Conservation (phyloP, 2,113 vertebrate genomes). For the Trachemys scripta region DNA sequence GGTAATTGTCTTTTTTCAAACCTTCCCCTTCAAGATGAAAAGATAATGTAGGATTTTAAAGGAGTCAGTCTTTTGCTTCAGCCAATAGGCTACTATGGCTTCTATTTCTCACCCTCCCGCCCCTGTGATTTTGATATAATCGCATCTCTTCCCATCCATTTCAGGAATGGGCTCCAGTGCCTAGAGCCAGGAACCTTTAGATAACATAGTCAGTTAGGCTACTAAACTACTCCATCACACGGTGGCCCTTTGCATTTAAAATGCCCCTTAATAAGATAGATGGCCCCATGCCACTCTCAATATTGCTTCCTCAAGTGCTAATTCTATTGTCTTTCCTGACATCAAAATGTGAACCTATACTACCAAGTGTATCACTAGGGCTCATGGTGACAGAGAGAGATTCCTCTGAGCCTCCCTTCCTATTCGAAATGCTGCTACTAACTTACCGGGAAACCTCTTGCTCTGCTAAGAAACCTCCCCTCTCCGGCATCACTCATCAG, state of each 20-base stretch:
- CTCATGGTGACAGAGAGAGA: not conserved
- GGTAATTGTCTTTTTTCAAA: not conserved
- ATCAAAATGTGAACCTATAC: accelerated
- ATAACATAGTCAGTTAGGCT: accelerated
- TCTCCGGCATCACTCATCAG: not conserved
- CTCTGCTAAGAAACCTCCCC: not conserved
- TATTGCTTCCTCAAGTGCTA: not conserved
- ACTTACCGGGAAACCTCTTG: accelerated
- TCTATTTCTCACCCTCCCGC: accelerated
- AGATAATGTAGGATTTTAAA: not conserved
- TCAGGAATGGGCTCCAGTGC: not conserved
- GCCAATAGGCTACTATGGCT: not conserved
- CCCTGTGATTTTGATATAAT: not conserved
- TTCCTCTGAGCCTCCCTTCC: not conserved
- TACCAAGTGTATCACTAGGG: not conserved
- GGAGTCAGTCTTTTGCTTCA: not conserved
- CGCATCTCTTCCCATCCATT: accelerated
- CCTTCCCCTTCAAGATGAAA: not conserved
- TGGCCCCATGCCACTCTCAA: not conserved
- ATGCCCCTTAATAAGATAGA: not conserved
- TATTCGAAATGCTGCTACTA: not conserved
- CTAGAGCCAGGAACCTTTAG: accelerated
- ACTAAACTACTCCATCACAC: not conserved
- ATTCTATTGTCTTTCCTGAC: accelerated
- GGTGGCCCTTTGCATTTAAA: not conserved